These are phyloP conservation scores for Crematogaster levior DNA, from an alignment of 2,888 invertebrate species.

Conservation along the genomic window DNA sequence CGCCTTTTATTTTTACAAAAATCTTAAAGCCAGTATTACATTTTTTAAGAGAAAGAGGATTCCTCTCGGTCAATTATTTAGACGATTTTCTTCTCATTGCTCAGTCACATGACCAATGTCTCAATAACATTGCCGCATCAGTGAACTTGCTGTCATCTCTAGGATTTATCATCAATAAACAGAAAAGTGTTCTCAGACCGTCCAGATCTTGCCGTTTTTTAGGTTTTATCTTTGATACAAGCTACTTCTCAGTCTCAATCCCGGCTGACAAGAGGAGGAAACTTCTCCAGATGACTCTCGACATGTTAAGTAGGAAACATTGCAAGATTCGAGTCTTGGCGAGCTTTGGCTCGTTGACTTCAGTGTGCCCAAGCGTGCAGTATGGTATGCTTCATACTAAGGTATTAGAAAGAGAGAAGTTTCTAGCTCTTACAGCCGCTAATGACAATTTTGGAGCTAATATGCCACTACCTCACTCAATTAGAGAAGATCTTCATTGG, in stretches of 20 bases:
- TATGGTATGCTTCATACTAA: not conserved
- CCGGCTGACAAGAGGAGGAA: constrained; percentile 42
- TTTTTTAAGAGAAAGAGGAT: constrained; percentile 33
- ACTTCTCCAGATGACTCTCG: not conserved
- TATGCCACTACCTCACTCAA: not conserved
- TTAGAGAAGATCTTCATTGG: not conserved
- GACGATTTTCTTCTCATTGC: constrained; percentile 61
- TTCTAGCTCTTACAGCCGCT: not conserved
- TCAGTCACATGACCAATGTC: not conserved
- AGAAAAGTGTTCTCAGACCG: not conserved
- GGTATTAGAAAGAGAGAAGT: not conserved
- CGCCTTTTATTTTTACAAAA: constrained; percentile 65
- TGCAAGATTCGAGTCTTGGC: constrained; percentile 61
- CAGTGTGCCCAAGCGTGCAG: constrained; percentile 61
- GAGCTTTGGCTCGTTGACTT: constrained; percentile 88
- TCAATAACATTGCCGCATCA: not conserved
- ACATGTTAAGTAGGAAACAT: not conserved
- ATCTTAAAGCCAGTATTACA: constrained; percentile 61
- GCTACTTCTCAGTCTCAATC: not conserved
- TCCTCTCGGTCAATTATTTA: constrained; percentile 53
- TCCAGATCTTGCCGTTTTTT: not conserved
- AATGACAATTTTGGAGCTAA: not conserved
- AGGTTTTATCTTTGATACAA: not conserved
- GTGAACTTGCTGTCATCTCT: not conserved
- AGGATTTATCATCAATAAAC: not conserved